Evolutionary conservation across 2,113 vertebrate species (phyloP).

Genomic region (Meleagris gallopavo): DNA sequence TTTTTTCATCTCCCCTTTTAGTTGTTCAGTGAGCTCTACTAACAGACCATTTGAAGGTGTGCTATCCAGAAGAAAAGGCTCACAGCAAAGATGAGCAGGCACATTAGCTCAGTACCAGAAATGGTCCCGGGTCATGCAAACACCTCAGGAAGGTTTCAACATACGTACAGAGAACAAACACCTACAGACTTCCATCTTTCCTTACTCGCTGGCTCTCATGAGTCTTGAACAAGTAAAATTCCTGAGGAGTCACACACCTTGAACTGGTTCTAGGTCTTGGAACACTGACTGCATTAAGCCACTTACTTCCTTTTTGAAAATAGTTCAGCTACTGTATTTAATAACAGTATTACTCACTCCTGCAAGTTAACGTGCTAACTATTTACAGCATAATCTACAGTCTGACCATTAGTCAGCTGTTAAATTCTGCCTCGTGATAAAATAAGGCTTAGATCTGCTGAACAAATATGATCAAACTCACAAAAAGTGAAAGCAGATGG

Average conservation of each 20-base stretch:
- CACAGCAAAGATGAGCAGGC: background rate
- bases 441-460: slow-evolving; percentile 26
- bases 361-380: background rate
- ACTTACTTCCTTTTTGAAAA: background rate
- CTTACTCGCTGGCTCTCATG: background rate
- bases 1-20: background rate
- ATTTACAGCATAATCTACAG: slow-evolving; percentile 27
- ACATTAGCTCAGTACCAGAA: background rate
- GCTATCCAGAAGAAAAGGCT: background rate
- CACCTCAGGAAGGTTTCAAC: background rate
- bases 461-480: slow-evolving; percentile 30
- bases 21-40: background rate
- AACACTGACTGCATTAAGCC: background rate
- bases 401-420: slow-evolving; percentile 46
- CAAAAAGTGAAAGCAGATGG: slow-evolving; percentile 62
- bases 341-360: background rate
- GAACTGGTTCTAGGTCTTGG: background rate
- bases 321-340: background rate
- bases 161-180: background rate
- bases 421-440: slow-evolving; percentile 33
- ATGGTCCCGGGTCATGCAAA: background rate
- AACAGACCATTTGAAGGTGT: background rate
- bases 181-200: background rate
- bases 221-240: background rate
- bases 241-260: background rate